Conservation (phyloP, 2,113 vertebrate genomes). For the Heterotilapia buettikoferi region DNA sequence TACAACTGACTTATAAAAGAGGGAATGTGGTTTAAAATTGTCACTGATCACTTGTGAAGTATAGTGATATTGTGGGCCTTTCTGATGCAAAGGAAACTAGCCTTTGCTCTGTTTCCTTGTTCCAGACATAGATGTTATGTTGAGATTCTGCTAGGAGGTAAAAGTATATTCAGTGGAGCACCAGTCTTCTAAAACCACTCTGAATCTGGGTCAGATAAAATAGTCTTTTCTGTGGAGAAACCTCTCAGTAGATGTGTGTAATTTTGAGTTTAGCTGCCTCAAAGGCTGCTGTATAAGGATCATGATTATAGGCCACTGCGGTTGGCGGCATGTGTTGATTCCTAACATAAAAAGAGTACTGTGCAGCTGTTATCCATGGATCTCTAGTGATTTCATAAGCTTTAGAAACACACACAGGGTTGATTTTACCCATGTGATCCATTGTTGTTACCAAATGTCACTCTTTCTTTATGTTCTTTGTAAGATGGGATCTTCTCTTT, state of each 20-base stretch:
- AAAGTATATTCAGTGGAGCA: not conserved
- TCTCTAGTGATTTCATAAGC: not conserved
- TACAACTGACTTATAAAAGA: not conserved
- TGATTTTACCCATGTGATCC: not conserved
- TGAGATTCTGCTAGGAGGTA: not conserved
- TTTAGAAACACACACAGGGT: not conserved
- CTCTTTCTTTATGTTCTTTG: constrained; percentile 3
- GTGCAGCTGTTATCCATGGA: not conserved
- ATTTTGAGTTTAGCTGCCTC: constrained; percentile 2
- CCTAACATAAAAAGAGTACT: not conserved
- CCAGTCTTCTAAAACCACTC: not conserved
- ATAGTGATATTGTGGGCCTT: not conserved
- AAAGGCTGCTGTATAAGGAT: not conserved
- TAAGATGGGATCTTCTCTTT: not conserved
- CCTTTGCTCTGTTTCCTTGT: not conserved
- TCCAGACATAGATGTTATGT: not conserved
- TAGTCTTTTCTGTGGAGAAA: not conserved
- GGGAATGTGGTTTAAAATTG: not conserved
- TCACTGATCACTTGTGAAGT: not conserved
- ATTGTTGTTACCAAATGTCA: not conserved
- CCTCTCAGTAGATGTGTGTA: not conserved
- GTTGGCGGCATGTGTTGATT: not conserved
- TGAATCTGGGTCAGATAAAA: constrained; percentile 33
- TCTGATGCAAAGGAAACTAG: not conserved
- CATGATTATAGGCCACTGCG: not conserved